phyloP scores from a whole-genome alignment of 2,797 vertebrate genomes.

The Xenentodon cancila region DNA sequence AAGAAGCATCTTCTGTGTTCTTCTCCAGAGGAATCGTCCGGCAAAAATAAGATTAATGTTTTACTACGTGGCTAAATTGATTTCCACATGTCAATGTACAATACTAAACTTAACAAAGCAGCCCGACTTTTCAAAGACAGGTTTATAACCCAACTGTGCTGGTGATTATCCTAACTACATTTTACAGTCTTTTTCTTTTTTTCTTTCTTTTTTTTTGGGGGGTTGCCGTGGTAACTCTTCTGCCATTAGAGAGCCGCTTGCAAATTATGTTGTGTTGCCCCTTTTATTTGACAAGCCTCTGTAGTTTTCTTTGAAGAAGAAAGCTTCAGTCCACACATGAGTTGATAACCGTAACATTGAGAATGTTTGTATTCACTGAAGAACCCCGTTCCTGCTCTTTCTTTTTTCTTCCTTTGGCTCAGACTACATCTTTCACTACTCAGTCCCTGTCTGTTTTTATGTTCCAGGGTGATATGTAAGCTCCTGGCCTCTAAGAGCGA shows the following conservation, averaged over 20 bases:
- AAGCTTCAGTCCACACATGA: slow-evolving; percentile 21
- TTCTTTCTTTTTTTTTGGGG: too few species aligned
- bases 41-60: too few species aligned
- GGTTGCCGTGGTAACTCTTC: slow-evolving; percentile 49
- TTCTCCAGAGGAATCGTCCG: too few species aligned
- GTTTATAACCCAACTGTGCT: slow-evolving; percentile 16
- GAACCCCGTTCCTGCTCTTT: background rate
- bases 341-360: slow-evolving; percentile 24
- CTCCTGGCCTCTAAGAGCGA: slow-evolving; percentile 98
- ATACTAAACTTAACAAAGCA: slow-evolving; percentile 7
- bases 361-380: slow-evolving; percentile 15
- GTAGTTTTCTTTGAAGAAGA: slow-evolving; percentile 28
- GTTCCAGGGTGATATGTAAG: slow-evolving; percentile 95
- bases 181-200: slow-evolving; percentile 25
- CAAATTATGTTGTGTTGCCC: slow-evolving; percentile 12
- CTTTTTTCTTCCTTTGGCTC: background rate
- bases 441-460: slow-evolving; percentile 33
- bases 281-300: slow-evolving; percentile 6
- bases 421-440: background rate
- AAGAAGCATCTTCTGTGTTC: too few species aligned
- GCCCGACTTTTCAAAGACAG: slow-evolving; percentile 5
- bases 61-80: background rate
- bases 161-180: slow-evolving; percentile 23
- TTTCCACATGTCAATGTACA: slow-evolving; percentile 4
- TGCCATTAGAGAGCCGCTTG: slow-evolving; percentile 32